A percentile compares a stretch with the other conserved stretches of the same genome.
Evolutionary conservation across 1,140 invertebrate genomes (phyloP).

Genomic region (Bombus affinis): DNA sequence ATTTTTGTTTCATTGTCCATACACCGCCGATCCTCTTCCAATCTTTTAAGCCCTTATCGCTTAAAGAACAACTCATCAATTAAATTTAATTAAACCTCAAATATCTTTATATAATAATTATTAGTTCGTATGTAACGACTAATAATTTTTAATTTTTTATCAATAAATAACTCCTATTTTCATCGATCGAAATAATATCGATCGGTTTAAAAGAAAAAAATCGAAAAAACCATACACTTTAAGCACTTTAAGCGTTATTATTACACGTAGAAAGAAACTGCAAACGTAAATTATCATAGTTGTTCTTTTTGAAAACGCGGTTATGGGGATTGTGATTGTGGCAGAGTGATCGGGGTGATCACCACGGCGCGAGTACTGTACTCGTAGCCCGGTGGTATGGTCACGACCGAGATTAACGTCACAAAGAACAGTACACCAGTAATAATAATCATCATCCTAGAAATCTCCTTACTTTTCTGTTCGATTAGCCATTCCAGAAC

Average conservation of each 20-base stretch:
- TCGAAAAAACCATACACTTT: background rate
- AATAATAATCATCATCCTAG: constrained; percentile 83
- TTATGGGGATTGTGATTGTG: constrained; percentile 74
- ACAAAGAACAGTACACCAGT: constrained; percentile 83
- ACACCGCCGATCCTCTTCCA: constrained; percentile 46
- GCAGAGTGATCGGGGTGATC: constrained; percentile 78
- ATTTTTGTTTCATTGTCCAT: background rate
- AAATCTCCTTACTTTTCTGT: constrained; percentile 93
- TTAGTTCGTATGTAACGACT: background rate
- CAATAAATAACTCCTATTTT: background rate
- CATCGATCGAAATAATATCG: background rate
- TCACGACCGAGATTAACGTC: constrained; percentile 82
- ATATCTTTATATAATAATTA: background rate
- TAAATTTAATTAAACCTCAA: background rate
- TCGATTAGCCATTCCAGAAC: constrained; percentile 97
- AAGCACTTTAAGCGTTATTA: background rate
- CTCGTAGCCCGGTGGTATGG: constrained; percentile 80
- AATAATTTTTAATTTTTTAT: background rate
- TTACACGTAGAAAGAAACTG: background rate
- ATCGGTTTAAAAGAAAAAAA: background rate
- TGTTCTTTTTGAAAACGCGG: constrained; percentile 4
- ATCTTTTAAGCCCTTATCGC: background rate
- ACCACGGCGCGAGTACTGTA: constrained; percentile 77
- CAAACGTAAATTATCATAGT: background rate
- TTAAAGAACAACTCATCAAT: background rate